Evolutionary conservation across 92 coral and sea anemone genomes (phyloP).

Genomic region (Pocillopora grandis): DNA sequence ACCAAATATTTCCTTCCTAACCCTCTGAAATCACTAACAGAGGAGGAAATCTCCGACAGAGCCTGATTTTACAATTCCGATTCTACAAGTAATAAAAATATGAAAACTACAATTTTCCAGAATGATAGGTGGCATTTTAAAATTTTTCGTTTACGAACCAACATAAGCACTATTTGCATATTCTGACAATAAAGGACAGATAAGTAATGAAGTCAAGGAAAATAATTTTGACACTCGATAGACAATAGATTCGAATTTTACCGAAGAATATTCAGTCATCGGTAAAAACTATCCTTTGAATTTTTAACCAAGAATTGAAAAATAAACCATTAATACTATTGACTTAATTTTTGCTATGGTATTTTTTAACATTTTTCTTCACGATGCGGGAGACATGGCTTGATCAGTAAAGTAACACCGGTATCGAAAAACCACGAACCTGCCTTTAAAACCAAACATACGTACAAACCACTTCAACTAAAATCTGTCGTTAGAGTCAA

Average conservation of each 20-base stretch:
- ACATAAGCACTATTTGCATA: conserved; percentile 30
- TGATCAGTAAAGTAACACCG: not conserved
- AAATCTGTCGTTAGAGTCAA: not conserved
- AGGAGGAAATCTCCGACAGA: too few relatives aligned
- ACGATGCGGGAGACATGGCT: conserved; percentile 12
- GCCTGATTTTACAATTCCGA: not conserved
- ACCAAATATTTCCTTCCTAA: too few relatives aligned
- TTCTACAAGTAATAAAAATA: not conserved
- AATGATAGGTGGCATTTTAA: not conserved
- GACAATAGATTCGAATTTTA: not conserved
- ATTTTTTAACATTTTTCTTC: not conserved
- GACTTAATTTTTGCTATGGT: not conserved
- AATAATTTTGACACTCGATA: conserved; percentile 5
- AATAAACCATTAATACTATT: not conserved
- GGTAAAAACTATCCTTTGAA: not conserved
- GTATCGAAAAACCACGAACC: not conserved
- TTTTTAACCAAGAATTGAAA: too few relatives aligned
- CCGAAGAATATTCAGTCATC: not conserved
- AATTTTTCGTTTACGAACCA: not conserved
- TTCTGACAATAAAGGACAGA: not conserved
- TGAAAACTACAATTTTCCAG: not conserved
- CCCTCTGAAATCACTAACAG: too few relatives aligned
- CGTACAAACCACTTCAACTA: not conserved
- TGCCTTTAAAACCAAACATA: not conserved
- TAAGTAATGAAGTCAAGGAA: not conserved